Conservation (phyloP, 2,113 vertebrate genomes). For the Gracilinanus agilis region DNA sequence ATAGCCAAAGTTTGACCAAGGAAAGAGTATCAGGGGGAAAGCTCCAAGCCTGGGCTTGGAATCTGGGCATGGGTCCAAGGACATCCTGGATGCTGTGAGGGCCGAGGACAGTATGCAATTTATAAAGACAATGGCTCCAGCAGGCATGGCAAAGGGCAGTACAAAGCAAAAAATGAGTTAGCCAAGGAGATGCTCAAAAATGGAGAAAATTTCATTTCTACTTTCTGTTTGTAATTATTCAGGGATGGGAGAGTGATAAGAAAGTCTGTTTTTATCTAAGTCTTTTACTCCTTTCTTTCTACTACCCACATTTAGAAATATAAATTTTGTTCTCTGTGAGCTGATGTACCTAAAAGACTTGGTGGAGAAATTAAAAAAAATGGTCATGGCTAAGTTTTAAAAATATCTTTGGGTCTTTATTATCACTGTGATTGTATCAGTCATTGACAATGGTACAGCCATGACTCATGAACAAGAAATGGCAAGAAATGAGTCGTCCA, state of each 20-base stretch:
- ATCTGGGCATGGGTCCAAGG: background rate
- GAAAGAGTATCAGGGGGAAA: background rate
- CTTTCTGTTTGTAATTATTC: background rate
- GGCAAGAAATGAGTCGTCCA: background rate
- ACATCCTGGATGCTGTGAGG: conserved; percentile 2
- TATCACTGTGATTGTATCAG: background rate
- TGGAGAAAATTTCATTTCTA: background rate
- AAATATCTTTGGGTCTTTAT: background rate
- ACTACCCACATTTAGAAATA: background rate
- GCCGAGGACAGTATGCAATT: background rate
- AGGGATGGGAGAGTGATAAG: background rate
- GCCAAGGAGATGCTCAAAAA: background rate
- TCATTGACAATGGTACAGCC: background rate
- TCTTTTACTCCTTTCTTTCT: background rate
- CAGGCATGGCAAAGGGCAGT: background rate
- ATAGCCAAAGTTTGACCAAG: background rate
- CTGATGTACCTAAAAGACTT: background rate
- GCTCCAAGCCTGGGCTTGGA: conserved; percentile 6
- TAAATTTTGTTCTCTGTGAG: background rate
- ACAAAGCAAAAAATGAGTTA: background rate
- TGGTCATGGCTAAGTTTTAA: background rate
- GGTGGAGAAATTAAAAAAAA: background rate
- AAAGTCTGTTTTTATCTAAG: background rate
- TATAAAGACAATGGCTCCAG: background rate
- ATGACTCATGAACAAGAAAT: background rate